These are phyloP conservation scores for Melanostoma mellinum DNA, from an alignment of 2,888 invertebrate genomes.

Conservation along the genomic window DNA sequence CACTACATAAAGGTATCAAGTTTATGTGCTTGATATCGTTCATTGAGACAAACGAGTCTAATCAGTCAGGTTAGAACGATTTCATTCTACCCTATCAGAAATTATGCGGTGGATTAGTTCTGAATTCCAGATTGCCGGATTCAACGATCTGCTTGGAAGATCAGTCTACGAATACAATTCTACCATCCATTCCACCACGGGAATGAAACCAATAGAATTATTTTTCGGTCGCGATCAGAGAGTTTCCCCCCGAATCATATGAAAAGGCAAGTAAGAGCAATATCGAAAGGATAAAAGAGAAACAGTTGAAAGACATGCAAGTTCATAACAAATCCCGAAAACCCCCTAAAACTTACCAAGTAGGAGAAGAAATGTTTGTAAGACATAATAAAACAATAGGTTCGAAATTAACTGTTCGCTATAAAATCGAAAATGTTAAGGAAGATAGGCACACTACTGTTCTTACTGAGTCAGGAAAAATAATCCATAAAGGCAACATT, in stretches of 20 bases:
- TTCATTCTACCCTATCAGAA: neutral
- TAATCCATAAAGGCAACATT: conserved; percentile 20
- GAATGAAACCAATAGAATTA: too few relatives aligned
- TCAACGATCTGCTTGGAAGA: neutral
- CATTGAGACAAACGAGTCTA: too few relatives aligned
- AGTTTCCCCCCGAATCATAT: neutral
- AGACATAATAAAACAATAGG: conserved; percentile 40
- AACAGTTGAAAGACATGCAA: conserved; percentile 47
- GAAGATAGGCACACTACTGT: conserved; percentile 7
- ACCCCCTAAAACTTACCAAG: conserved; percentile 38
- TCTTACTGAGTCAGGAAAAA: conserved; percentile 16
- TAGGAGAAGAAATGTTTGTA: conserved; percentile 36
- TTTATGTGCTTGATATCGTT: too few relatives aligned
- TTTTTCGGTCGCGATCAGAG: neutral
- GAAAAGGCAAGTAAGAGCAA: conserved; percentile 4
- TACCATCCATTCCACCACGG: too few relatives aligned
- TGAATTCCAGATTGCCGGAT: neutral
- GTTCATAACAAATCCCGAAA: conserved; percentile 47
- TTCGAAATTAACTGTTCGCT: too few relatives aligned
- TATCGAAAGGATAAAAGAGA: conserved; percentile 14
- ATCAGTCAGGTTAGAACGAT: neutral
- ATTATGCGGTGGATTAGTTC: conserved; percentile 4
- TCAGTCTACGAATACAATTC: too few relatives aligned
- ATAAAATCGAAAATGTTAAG: neutral
- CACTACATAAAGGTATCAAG: too few relatives aligned